phyloP scores from a whole-genome alignment of 2,888 invertebrate species.

The Meliscaeva auricollis region DNA sequence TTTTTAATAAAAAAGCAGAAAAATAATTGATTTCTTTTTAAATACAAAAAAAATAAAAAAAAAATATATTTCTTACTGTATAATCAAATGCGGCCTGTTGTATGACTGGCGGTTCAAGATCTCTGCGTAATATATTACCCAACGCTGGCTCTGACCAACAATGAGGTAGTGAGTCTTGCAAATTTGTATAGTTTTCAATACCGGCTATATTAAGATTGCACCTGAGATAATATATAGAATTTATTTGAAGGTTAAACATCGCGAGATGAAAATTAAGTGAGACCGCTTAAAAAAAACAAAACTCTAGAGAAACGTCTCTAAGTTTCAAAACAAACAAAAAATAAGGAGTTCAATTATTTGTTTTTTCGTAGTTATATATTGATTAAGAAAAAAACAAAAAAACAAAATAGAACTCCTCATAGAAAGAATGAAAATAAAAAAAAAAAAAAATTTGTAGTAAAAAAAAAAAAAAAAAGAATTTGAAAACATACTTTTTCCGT shows the following conservation, averaged over 20 bases:
- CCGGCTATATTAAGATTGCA: conserved; percentile 91
- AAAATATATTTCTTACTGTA: conserved; percentile 83
- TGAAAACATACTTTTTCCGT: conserved; percentile 77
- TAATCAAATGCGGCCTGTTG: conserved; percentile 95
- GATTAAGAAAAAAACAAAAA: conserved; percentile 36
- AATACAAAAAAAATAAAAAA: neutral
- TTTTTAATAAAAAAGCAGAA: neutral
- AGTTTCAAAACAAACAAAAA: too few species aligned
- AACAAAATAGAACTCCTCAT: too few species aligned
- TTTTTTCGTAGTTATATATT: conserved; percentile 7
- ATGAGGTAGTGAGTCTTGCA: conserved; percentile 88
- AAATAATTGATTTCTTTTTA: conserved; percentile 1
- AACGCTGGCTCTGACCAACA: conserved; percentile 92
- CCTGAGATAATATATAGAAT: conserved; percentile 81
- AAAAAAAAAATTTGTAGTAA: neutral
- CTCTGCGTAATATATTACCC: conserved; percentile 86
- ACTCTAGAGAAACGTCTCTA: too few species aligned
- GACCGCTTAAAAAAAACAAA: conserved; percentile 17
- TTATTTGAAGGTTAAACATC: conserved; percentile 31
- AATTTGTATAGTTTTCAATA: conserved; percentile 90
- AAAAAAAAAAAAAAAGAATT: conserved; percentile 45
- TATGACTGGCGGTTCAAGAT: conserved; percentile 91
- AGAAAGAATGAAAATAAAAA: conserved; percentile 24
- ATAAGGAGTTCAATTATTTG: neutral
- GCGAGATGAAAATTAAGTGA: neutral